Evolutionary conservation across 2,888 invertebrate species (phyloP).

Genomic region (Metopia argyrocephala): DNA sequence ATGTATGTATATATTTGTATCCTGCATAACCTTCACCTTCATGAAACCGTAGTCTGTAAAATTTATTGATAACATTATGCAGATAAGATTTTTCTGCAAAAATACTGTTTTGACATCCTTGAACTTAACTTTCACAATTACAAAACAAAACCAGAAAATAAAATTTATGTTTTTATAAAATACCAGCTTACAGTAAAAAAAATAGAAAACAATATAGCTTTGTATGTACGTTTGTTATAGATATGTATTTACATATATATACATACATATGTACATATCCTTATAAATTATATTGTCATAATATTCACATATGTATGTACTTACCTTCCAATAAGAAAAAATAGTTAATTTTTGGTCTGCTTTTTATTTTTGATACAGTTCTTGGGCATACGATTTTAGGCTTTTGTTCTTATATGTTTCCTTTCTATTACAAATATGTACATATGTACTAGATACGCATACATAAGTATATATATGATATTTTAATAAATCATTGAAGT

Average conservation of each 20-base stretch:
- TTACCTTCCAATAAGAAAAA: background rate
- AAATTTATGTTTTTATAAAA: slow-evolving; percentile 2
- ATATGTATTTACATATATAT: background rate
- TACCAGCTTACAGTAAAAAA: background rate
- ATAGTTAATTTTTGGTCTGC: background rate
- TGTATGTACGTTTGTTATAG: background rate
- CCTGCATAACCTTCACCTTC: slow-evolving; percentile 59
- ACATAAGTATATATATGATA: background rate
- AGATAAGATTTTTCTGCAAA: slow-evolving; percentile 42
- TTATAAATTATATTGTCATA: background rate
- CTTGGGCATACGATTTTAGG: background rate
- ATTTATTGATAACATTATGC: slow-evolving; percentile 23
- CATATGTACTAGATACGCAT: too few species aligned
- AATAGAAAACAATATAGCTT: background rate
- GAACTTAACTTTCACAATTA: slow-evolving; percentile 64
- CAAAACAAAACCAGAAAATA: slow-evolving; percentile 17
- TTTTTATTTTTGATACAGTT: background rate
- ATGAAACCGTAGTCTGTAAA: slow-evolving; percentile 1
- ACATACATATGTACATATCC: too few species aligned
- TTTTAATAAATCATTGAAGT: background rate
- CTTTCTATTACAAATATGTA: too few species aligned
- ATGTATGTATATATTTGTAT: slow-evolving; percentile 12
- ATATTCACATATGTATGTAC: background rate
- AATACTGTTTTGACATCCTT: slow-evolving; percentile 57
- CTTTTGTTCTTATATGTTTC: background rate